Evolutionary conservation across 37 sponge, comb jelly and placozoan genomes (phyloP).

Genomic region (Petrosia ficiformis): DNA sequence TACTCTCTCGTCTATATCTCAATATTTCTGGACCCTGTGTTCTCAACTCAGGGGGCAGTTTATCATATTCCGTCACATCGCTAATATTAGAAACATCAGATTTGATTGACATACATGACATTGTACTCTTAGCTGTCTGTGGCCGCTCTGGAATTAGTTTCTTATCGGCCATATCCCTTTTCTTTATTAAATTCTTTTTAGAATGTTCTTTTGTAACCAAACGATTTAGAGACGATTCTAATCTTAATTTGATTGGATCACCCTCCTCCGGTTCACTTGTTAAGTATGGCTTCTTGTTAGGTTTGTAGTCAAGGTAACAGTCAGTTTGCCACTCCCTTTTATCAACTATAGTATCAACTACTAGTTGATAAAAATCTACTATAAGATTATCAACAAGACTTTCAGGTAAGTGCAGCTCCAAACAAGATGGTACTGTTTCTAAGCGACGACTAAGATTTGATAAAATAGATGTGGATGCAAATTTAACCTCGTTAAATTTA

Average conservation of each 20-base stretch:
- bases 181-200: not conserved
- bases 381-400: slow-evolving; percentile 41
- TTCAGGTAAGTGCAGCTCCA: slow-evolving; percentile 4
- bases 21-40: slow-evolving; percentile 50
- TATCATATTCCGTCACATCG: slow-evolving; percentile 37
- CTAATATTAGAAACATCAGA: slow-evolving; percentile 35
- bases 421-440: not conserved
- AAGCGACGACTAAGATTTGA: slow-evolving; percentile 20
- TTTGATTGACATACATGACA: slow-evolving; percentile 38
- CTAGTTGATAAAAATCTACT: slow-evolving; percentile 31
- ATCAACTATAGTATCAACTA: slow-evolving; percentile 39
- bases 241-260: not conserved
- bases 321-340: slow-evolving; percentile 92
- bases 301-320: slow-evolving; percentile 55
- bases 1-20: slow-evolving; percentile 49
- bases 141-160: slow-evolving; percentile 31
- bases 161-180: not conserved
- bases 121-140: slow-evolving; percentile 38
- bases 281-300: slow-evolving; percentile 52
- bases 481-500: slow-evolving; percentile 46
- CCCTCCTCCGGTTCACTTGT: slow-evolving; percentile 31
- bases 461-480: slow-evolving; percentile 38
- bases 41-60: slow-evolving; percentile 55
- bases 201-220: slow-evolving; percentile 1
- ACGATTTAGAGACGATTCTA: not conserved